Conservation (phyloP, 1,140 invertebrate genomes). For the Marisa cornuarietis region DNA sequence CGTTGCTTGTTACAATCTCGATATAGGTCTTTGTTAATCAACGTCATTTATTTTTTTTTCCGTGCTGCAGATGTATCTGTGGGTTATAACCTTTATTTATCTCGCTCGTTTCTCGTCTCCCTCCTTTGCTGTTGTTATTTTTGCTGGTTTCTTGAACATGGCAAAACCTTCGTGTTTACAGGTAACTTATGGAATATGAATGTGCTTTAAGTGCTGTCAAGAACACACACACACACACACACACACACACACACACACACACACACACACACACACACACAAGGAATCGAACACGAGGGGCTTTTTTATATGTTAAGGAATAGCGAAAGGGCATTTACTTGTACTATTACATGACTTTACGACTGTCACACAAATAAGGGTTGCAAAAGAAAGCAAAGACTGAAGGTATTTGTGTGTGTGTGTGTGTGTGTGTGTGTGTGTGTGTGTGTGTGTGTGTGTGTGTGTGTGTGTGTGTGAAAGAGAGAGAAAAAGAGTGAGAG, state of each 20-base stretch:
- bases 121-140: slow-evolving; percentile 1
- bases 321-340: no score
- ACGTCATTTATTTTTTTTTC: no score
- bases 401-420: neutral
- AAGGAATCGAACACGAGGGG: no score
- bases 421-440: neutral
- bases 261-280: no score
- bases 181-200: neutral
- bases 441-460: neutral
- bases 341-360: no score
- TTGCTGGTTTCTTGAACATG: neutral
- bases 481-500: neutral
- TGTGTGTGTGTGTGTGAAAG: neutral
- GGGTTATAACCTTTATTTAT: neutral
- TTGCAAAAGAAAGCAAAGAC: neutral
- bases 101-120: neutral
- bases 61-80: no score
- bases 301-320: no score
- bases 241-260: no score
- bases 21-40: no score
- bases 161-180: neutral
- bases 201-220: neutral
- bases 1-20: no score
- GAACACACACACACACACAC: slow-evolving; percentile 15
- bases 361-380: no score